phyloP scores from a whole-genome alignment of 2,113 vertebrate species.

The Hyla sarda region DNA sequence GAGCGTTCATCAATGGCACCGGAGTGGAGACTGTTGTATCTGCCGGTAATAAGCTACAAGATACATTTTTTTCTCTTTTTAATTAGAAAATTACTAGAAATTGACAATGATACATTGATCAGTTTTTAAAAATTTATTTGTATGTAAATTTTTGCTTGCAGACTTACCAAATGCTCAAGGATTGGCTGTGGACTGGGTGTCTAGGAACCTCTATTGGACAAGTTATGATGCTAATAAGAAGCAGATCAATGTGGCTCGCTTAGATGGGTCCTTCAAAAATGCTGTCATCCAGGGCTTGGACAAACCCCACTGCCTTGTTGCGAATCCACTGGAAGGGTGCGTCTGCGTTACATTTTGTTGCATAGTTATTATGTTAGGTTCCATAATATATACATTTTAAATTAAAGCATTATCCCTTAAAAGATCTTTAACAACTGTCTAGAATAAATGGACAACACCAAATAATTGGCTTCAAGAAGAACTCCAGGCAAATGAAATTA shows the following conservation, averaged over 20 bases:
- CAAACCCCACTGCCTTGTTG: slow-evolving; percentile 92
- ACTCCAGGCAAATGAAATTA: no score
- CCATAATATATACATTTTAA: no score
- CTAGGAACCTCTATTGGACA: slow-evolving; percentile 97
- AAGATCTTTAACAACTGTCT: background rate
- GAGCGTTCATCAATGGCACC: slow-evolving; percentile 96
- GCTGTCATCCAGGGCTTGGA: slow-evolving; percentile 94
- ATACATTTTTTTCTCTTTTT: accelerated
- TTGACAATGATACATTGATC: no score
- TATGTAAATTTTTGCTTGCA: slow-evolving; percentile 69
- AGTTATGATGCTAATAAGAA: slow-evolving; percentile 96
- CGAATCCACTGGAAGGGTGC: slow-evolving; percentile 89
- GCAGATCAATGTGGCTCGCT: slow-evolving; percentile 94
- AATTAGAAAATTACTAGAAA: no score
- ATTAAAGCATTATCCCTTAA: no score
- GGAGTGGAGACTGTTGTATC: slow-evolving; percentile 92
- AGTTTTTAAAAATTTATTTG: no score
- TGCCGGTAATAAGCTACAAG: slow-evolving; percentile 70
- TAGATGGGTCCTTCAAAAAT: slow-evolving; percentile 97
- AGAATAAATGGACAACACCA: background rate
- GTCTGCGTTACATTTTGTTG: background rate
- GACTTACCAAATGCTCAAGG: slow-evolving; percentile 94
- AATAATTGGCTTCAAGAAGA: no score
- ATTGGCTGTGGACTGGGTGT: slow-evolving; percentile 95
- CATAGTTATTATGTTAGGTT: background rate